A percentile compares a stretch with the other conserved stretches of the same genome.
These are phyloP conservation scores for Plagodis pulveraria DNA, from an alignment of 2,888 invertebrate genomes.

Conservation along the genomic window DNA sequence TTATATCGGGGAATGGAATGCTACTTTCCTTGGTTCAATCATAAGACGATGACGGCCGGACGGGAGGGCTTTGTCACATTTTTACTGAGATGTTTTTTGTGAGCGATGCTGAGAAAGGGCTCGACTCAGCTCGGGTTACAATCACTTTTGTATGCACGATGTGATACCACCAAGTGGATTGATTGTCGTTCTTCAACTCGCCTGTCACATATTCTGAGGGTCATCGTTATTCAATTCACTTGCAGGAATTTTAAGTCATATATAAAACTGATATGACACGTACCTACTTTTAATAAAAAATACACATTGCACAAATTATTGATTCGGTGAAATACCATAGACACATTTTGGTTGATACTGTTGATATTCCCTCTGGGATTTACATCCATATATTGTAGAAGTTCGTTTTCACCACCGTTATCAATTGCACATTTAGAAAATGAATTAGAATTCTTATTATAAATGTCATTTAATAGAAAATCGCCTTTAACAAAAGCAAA, in stretches of 20 bases:
- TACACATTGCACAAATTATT: too few relatives aligned
- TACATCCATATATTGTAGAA: too few relatives aligned
- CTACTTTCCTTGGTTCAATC: slow-evolving; percentile 64
- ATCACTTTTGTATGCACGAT: slow-evolving; percentile 41
- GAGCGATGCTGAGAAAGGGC: slow-evolving; percentile 41
- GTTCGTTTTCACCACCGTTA: too few relatives aligned
- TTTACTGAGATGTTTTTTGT: slow-evolving; percentile 47
- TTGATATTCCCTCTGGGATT: too few relatives aligned
- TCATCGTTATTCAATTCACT: slow-evolving; percentile 23
- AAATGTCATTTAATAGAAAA: too few relatives aligned
- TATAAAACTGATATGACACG: slow-evolving; percentile 1
- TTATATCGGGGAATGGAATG: slow-evolving; percentile 64
- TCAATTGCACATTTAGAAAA: too few relatives aligned
- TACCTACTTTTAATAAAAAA: too few relatives aligned
- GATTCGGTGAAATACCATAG: too few relatives aligned
- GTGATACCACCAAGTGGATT: slow-evolving; percentile 33
- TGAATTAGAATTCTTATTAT: too few relatives aligned
- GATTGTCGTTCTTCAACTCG: slow-evolving; percentile 28
- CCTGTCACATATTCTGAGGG: slow-evolving; percentile 24
- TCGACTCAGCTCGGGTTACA: slow-evolving; percentile 45
- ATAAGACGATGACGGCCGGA: slow-evolving; percentile 63
- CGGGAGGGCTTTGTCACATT: slow-evolving; percentile 56
- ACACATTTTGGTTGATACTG: too few relatives aligned
- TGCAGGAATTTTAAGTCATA: slow-evolving; percentile 15
- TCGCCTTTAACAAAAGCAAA: neutral